Base-by-base conservation (phyloP, 2,888 invertebrate genomes). In the Netelia fuscicornis region DNA sequence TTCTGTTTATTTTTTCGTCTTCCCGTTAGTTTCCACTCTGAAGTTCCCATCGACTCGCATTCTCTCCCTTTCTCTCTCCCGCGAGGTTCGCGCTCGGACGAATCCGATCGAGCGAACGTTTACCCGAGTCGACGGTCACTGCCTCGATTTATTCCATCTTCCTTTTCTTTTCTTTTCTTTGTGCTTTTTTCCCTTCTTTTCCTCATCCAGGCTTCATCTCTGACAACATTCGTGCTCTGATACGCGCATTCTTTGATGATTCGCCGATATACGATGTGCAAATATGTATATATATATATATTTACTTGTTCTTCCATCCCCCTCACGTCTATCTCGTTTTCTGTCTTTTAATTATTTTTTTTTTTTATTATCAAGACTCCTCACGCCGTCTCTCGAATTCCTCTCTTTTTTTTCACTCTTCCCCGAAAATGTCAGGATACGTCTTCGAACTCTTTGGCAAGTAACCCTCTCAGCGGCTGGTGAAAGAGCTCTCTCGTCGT, bases 101-200 rank as follows among this genome's bases (percentile, higher is more conserved):
- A 78, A 64, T 70, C 52, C 81, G 74, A 62, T 60, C 65, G 76
- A 84, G 65, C 75, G 80, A 80, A 60, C 80, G 76, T 76, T 80
- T 71, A 80, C 75, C 48, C 76, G 79, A 79, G 54, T 84, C 83
- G 70, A 79, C 82, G 75, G 70, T 72, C 76, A 72, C 71, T 11
- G 37, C 11, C 65, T 48, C 48, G 30, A 68, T 77, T 68, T 56
- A 58, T 13, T 52, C 58, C 30, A 5, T 17, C 71, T 68, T 25
- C 25, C 65, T 56, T 62, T 8, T 64, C 20, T 17, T 30, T 20
- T 37, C 20, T 30, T 13, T 17, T 11, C 44, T 17, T 42, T 25
- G 25, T 20, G 37, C 37, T 75, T 25, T 2, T 23, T 58, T 56
- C 37, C 23, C 23, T 9, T 20, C 30, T 17, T 54, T 48, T 52